Evolutionary conservation across 2,113 vertebrate species (phyloP).

Genomic region (Ictalurus furcatus): DNA sequence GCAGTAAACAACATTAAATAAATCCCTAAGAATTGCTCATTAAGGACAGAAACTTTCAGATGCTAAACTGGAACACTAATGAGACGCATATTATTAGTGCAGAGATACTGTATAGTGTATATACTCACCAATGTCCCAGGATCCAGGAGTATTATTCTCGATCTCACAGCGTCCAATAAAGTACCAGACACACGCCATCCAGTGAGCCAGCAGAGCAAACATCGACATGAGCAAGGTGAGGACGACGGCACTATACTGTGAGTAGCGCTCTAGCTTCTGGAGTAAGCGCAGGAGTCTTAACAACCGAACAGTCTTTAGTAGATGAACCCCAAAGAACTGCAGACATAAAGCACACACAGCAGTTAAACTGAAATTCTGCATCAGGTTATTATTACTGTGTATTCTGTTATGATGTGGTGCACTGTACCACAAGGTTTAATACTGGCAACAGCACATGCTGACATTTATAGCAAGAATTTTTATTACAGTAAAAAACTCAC

Average conservation of each 20-base stretch:
- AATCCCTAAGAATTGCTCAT: background rate
- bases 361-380: background rate
- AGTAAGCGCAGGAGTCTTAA: conserved; percentile 76
- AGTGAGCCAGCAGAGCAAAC: conserved; percentile 81
- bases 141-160: conserved; percentile 70
- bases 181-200: conserved; percentile 85
- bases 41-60: background rate
- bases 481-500: conserved; percentile 65
- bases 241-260: conserved; percentile 81
- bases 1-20: conserved; percentile 3
- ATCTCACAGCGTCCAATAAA: conserved; percentile 77
- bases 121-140: conserved; percentile 78
- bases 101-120: background rate
- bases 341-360: background rate
- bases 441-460: background rate
- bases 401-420: background rate
- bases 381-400: background rate
- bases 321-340: conserved; percentile 80
- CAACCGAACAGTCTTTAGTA: conserved; percentile 79
- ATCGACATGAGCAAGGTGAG: conserved; percentile 83
- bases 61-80: background rate
- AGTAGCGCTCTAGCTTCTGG: conserved; percentile 82
- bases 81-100: background rate
- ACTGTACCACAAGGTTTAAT: conserved; percentile 27
- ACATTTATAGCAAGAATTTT: background rate